Conservation (phyloP, 2,113 vertebrate genomes). For the Cyrtonyx montezumae region DNA sequence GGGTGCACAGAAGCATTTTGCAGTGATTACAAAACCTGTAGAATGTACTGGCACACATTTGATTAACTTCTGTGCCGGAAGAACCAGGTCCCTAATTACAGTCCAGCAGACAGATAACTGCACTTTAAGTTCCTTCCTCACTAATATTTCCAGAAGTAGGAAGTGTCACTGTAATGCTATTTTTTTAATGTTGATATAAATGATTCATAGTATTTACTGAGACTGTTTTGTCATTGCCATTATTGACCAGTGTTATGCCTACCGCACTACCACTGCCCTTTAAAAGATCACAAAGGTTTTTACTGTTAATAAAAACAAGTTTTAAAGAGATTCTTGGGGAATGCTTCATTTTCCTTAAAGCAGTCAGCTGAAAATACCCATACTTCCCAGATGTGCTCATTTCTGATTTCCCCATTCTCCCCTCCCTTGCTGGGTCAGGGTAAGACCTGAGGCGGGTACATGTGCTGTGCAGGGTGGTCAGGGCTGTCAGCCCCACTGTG, state of each 20-base stretch:
- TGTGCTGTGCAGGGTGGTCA: neutral
- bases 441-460: neutral
- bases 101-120: neutral
- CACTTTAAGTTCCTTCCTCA: neutral
- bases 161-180: neutral
- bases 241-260: neutral
- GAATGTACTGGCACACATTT: neutral
- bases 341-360: constrained; percentile 1
- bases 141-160: constrained; percentile 30
- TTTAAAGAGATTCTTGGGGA: constrained; percentile 9
- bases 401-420: neutral
- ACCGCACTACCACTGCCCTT: neutral
- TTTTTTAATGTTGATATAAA: constrained; percentile 28
- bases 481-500: neutral
- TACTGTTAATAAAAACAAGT: constrained; percentile 31
- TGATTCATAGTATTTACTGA: constrained; percentile 12
- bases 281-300: neutral
- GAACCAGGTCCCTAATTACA: neutral
- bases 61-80: neutral
- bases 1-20: neutral
- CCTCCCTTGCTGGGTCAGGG: neutral
- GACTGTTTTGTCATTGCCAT: neutral
- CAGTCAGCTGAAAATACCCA: neutral
- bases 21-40: neutral
- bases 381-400: neutral